These are phyloP conservation scores for Orchestes rusci DNA, from an alignment of 2,888 invertebrate species.

Conservation along the genomic window DNA sequence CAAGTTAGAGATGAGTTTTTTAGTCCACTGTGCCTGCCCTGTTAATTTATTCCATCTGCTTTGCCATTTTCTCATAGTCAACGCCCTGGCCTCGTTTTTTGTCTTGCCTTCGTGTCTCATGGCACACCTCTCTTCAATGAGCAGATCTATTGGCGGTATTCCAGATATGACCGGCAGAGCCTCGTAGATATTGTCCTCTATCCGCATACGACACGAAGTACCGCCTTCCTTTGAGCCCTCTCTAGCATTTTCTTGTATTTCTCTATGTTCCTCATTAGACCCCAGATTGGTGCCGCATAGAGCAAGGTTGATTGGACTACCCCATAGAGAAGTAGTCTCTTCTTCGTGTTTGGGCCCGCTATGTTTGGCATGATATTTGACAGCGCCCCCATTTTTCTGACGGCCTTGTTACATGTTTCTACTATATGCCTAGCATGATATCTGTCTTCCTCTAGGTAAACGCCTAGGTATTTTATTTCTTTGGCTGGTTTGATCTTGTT, in stretches of 20 bases:
- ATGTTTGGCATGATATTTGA: constrained; percentile 1
- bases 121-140: constrained; percentile 13
- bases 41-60: background rate
- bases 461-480: no score
- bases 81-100: background rate
- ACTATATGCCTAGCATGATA: no score
- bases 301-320: constrained; percentile 18
- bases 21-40: background rate
- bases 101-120: background rate
- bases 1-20: background rate
- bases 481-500: no score
- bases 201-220: constrained; percentile 9
- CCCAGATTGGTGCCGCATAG: constrained; percentile 23
- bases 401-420: no score
- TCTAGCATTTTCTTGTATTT: constrained; percentile 9
- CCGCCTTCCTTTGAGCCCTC: constrained; percentile 6
- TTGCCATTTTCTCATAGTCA: background rate
- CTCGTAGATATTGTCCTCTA: constrained; percentile 18
- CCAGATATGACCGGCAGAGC: constrained; percentile 15
- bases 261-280: constrained; percentile 1
- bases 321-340: constrained; percentile 10
- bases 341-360: constrained; percentile 7
- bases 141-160: constrained; percentile 13
- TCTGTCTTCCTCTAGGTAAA: no score
- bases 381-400: no score